Percentiles rank a stretch among this genome's conserved stretches.
Conservation (phyloP, 2,113 vertebrate genomes). For the Gopherus evgoodei region DNA sequence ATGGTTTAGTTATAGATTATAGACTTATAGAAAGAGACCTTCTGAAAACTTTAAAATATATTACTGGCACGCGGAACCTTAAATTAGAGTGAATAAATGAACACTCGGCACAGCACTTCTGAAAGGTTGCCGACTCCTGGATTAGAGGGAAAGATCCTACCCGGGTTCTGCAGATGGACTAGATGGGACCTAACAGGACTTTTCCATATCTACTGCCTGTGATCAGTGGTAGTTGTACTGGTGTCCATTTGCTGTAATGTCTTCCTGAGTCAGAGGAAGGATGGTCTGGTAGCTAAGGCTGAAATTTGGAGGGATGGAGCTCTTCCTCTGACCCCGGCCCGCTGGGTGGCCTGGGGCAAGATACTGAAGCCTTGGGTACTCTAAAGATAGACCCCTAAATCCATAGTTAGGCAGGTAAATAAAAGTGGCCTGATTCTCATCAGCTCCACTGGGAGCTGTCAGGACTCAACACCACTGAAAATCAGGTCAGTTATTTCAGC, state of each 20-base stretch:
- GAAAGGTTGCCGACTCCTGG: no score
- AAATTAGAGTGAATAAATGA: no score
- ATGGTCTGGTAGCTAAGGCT: neutral
- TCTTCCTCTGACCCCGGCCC: neutral
- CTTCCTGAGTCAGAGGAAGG: fast-evolving
- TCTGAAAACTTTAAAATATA: no score
- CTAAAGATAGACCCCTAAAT: neutral
- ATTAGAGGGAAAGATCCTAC: neutral
- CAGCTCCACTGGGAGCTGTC: neutral
- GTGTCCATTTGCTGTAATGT: fast-evolving
- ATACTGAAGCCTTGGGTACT: neutral
- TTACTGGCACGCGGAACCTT: no score
- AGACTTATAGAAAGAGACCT: no score
- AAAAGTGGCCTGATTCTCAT: neutral
- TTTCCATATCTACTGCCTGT: neutral
- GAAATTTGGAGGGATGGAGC: neutral
- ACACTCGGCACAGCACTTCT: no score
- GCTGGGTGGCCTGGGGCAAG: neutral
- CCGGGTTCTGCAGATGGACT: neutral
- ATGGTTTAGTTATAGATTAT: no score
- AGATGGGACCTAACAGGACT: neutral
- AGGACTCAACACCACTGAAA: neutral
- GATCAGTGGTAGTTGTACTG: fast-evolving
- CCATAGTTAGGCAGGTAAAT: neutral
- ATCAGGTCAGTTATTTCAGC: neutral